Base-by-base conservation (phyloP, 2,888 invertebrate species). In the Hydropsyche betteni region DNA sequence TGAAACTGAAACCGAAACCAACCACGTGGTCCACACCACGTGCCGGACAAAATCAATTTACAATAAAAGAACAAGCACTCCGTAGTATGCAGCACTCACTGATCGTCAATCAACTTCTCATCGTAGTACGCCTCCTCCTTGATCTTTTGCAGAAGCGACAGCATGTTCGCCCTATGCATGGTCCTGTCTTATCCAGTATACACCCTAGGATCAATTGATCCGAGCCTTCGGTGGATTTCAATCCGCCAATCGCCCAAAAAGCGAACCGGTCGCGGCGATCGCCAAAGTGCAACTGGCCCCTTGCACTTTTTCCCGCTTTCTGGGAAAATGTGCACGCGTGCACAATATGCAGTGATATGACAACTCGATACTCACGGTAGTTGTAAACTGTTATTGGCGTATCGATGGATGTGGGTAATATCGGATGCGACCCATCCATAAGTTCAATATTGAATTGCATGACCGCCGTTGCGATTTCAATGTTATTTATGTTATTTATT, bases 111-210 rank as follows among this genome's bases (percentile, higher is more conserved):
- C 24, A 77, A 76, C 55, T 74, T 69, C 16, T 77, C 77, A 38
- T 76, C 75, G 51, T 74, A 75, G 38, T 75, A 75, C 24, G 77
- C 69, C 7, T 74, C 75, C 53, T 78, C 78, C 50, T 78, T 77
- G 38, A 77, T 74, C 24, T 77, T 78, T 70, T 77, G 71, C 58
- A 79, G 58, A 24, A 78, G 55, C 16, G 78, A 77, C 74, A 79
- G 73, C 53, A 76, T 76, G 53, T 74, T 77, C 16, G 77, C 78
- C 16, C 75, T 76, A 36, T 79, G 78, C 79, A 79, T 79, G 36
- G 69, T 73, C 12, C 72, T 8, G 44, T 10, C 7, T 1, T 10
- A 4, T 0, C 10, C 44, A 24, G 24, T 44, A 44, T 44, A 6
- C 7, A 55, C 7, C n/a, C 7, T 10, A 7, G n/a, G 55, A 55